These are phyloP conservation scores for Euborellia annulipes DNA, from an alignment of 1,140 invertebrate species.

Conservation along the genomic window DNA sequence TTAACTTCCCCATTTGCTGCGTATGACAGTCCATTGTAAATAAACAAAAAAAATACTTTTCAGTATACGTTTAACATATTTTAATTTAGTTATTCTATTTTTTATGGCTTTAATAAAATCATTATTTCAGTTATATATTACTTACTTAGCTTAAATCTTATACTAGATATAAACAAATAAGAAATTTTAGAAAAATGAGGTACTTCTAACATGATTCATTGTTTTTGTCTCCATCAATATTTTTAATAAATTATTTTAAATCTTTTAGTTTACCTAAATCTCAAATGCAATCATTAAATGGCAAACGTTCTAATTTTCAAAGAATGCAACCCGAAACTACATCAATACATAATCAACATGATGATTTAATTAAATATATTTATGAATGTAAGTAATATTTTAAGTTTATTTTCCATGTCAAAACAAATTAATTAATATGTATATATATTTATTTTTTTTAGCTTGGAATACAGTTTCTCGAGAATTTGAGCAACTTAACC, in stretches of 20 bases:
- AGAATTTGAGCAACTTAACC: slow-evolving; percentile 25
- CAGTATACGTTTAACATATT: too few species aligned
- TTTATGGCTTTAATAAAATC: too few species aligned
- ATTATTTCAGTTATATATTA: too few species aligned
- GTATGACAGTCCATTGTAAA: too few species aligned
- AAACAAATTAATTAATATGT: slow-evolving; percentile 2
- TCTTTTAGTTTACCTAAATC: slow-evolving; percentile 1
- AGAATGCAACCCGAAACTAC: slow-evolving; percentile 22
- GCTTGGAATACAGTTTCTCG: slow-evolving; percentile 32
- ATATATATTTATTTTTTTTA: slow-evolving; percentile 14
- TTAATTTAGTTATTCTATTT: too few species aligned
- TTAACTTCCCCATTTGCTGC: too few species aligned
- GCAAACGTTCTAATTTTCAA: slow-evolving; percentile 26
- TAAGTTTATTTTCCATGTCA: slow-evolving; percentile 6
- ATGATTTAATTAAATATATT: slow-evolving; percentile 36
- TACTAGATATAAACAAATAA: too few species aligned
- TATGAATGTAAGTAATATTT: slow-evolving; percentile 30
- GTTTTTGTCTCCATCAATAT: too few species aligned
- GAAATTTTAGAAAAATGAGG: too few species aligned
- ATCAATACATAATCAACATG: slow-evolving; percentile 30
- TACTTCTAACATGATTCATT: too few species aligned
- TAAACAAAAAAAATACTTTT: too few species aligned
- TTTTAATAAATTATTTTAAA: background rate
- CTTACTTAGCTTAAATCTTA: too few species aligned
- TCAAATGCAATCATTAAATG: slow-evolving; percentile 22